Evolutionary conservation across 2,888 invertebrate genomes (phyloP).

Genomic region (Trissolcus japonicus): DNA sequence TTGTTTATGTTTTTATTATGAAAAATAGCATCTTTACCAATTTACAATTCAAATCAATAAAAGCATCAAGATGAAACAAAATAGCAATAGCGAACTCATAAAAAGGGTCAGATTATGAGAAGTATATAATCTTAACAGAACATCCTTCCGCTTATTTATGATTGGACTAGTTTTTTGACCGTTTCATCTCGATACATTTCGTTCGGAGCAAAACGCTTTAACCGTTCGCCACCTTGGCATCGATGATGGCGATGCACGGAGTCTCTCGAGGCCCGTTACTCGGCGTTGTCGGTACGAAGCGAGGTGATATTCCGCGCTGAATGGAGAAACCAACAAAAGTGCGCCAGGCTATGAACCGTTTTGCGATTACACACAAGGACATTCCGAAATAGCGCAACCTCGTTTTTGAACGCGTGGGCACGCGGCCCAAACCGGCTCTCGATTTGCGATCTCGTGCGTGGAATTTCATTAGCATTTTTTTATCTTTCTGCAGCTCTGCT

Average conservation of each 20-base stretch:
- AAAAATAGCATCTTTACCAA: no score
- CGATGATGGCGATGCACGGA: slow-evolving; percentile 34
- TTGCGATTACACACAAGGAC: slow-evolving; percentile 47
- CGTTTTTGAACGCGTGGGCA: slow-evolving; percentile 36
- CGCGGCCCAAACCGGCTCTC: slow-evolving; percentile 26
- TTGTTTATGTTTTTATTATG: no score
- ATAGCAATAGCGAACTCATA: background rate
- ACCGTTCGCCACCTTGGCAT: slow-evolving; percentile 30
- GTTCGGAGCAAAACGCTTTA: slow-evolving; percentile 51
- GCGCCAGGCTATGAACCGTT: slow-evolving; percentile 10
- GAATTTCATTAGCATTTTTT: slow-evolving; percentile 39
- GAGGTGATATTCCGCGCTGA: slow-evolving; percentile 62
- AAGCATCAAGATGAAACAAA: background rate
- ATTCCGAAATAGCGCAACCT: slow-evolving; percentile 47
- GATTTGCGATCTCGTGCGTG: slow-evolving; percentile 30
- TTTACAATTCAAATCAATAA: no score
- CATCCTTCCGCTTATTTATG: background rate
- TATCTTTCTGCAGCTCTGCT: slow-evolving; percentile 33
- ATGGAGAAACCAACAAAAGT: slow-evolving; percentile 65
- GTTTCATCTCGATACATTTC: slow-evolving; percentile 45
- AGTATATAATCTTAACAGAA: background rate
- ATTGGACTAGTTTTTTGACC: slow-evolving; percentile 14
- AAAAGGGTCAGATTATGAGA: background rate
- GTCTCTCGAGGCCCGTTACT: slow-evolving; percentile 65
- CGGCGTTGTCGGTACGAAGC: slow-evolving; percentile 54